Evolutionary conservation across 2,113 vertebrate genomes (phyloP).

Genomic region (Brachyistius frenatus): DNA sequence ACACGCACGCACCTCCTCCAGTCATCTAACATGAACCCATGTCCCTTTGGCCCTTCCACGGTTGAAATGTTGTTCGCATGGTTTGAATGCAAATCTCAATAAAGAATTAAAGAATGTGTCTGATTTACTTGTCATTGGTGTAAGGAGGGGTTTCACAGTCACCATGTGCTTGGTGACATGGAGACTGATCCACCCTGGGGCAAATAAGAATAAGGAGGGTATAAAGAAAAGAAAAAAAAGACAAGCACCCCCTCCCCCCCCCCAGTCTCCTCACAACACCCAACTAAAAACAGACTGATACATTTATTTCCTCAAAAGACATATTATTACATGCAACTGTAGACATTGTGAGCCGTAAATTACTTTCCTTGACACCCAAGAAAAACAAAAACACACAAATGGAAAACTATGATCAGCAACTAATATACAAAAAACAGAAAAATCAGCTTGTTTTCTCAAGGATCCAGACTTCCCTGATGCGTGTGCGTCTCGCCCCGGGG

Average conservation of each 20-base stretch:
- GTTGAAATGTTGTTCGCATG: background rate
- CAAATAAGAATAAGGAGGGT: conserved; percentile 13
- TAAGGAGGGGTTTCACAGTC: background rate
- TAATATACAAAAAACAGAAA: background rate
- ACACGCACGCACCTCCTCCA: conserved; percentile 12
- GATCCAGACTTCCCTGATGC: background rate
- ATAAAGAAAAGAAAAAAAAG: conserved; percentile 5
- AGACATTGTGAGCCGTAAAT: background rate
- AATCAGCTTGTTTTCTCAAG: conserved; percentile 1
- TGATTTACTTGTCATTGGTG: conserved; percentile 14
- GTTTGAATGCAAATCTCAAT: conserved; percentile 11
- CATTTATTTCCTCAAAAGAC: background rate
- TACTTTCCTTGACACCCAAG: background rate
- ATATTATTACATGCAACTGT: background rate
- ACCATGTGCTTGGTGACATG: conserved; percentile 29
- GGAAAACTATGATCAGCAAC: background rate
- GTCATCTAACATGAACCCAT: conserved; percentile 15
- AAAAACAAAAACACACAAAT: background rate
- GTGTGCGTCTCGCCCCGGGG: conserved; percentile 23
- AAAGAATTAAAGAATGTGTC: background rate
- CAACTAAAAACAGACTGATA: background rate
- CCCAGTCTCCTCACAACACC: conserved; percentile 12
- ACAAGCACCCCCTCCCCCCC: background rate
- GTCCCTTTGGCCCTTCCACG: conserved; percentile 1
- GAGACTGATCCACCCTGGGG: conserved; percentile 34